phyloP scores from a whole-genome alignment of 2,797 vertebrate genomes.

The Microctenopoma lineatum region DNA sequence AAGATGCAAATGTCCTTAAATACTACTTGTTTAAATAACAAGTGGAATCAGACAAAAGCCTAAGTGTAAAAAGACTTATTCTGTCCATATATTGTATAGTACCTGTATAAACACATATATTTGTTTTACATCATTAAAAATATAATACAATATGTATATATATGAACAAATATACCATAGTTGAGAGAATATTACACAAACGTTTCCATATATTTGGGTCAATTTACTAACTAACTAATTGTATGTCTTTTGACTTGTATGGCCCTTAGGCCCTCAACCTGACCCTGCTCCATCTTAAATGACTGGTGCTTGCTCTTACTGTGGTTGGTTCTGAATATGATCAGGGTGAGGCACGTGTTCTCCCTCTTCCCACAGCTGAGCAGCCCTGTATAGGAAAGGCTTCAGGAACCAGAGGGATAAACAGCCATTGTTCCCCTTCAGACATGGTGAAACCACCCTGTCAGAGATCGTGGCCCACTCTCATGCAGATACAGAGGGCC shows the following conservation, averaged over 20 bases:
- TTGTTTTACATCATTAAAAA: too few species aligned
- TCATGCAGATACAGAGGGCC: slow-evolving; percentile 32
- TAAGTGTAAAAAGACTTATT: too few species aligned
- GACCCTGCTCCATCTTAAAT: slow-evolving; percentile 8
- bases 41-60: too few species aligned
- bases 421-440: slow-evolving; percentile 77
- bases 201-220: too few species aligned
- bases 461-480: slow-evolving; percentile 61
- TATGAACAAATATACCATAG: too few species aligned
- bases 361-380: slow-evolving; percentile 51
- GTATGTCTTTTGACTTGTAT: neutral
- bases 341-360: slow-evolving; percentile 64
- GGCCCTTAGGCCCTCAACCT: neutral
- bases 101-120: too few species aligned
- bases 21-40: too few species aligned
- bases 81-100: too few species aligned
- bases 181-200: too few species aligned
- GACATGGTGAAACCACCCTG: slow-evolving; percentile 70
- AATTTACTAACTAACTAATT: neutral
- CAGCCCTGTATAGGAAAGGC: slow-evolving; percentile 66
- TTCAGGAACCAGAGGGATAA: slow-evolving; percentile 77
- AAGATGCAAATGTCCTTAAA: too few species aligned
- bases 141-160: too few species aligned
- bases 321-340: slow-evolving; percentile 40
- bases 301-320: slow-evolving; percentile 11